Evolutionary conservation across 1,140 invertebrate species (phyloP).

Genomic region (Teleopsis dalmanni): DNA sequence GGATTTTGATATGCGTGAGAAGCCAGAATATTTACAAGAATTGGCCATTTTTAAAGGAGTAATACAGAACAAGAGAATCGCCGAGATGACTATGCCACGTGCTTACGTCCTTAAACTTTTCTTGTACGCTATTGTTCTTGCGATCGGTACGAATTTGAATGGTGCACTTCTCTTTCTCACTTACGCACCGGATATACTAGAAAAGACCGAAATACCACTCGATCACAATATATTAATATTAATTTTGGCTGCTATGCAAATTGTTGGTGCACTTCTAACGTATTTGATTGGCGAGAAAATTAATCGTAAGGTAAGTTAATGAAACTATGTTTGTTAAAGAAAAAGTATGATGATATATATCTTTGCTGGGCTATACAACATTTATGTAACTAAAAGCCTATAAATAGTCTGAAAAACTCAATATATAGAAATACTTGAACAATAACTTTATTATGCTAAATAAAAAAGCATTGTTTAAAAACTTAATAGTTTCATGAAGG

Average conservation of each 20-base stretch:
- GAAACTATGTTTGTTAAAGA: too few relatives aligned
- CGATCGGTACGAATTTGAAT: constrained; percentile 29
- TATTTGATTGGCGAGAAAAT: not conserved
- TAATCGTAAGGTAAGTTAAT: constrained; percentile 4
- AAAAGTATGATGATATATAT: too few relatives aligned
- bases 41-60: constrained; percentile 24
- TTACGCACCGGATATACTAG: constrained; percentile 12
- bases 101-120: constrained; percentile 25
- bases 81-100: not conserved
- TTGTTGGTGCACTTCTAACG: not conserved
- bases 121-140: constrained; percentile 22
- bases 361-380: too few relatives aligned
- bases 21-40: constrained; percentile 29
- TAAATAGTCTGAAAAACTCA: too few relatives aligned
- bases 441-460: too few relatives aligned
- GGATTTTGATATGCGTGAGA: constrained; percentile 27
- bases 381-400: too few relatives aligned
- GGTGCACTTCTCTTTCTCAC: constrained; percentile 29
- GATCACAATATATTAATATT: not conserved
- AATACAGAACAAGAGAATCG: constrained; percentile 10
- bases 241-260: not conserved
- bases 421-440: too few relatives aligned
- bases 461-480: too few relatives aligned
- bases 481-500: too few relatives aligned
- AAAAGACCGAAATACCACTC: not conserved